Percentiles rank a stretch among this genome's conserved stretches.
Evolutionary conservation across 2,888 invertebrate species (phyloP).

Genomic region (Antitype chi): DNA sequence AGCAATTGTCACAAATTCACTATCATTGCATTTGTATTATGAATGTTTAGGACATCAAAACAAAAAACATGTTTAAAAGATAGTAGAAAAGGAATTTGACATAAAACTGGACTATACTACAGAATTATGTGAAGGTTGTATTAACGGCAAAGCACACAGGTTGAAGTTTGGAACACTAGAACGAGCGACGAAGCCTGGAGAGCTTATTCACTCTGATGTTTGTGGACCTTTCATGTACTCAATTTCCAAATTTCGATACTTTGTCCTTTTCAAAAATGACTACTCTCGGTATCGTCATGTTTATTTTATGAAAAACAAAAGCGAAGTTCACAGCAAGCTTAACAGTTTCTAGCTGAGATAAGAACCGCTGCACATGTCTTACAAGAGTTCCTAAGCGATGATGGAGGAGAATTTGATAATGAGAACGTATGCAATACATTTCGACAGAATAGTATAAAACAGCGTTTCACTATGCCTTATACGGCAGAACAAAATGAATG

Average conservation of each 20-base stretch:
- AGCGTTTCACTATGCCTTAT: neutral
- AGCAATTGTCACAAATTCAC: neutral
- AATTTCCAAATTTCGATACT: neutral
- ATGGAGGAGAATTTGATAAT: neutral
- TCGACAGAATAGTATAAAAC: neutral
- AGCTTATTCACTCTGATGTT: constrained; percentile 1
- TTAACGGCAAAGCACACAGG: neutral
- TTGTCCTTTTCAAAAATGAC: neutral
- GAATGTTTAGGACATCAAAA: neutral
- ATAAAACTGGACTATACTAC: neutral
- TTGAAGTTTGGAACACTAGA: neutral
- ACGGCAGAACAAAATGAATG: neutral
- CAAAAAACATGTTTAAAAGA: neutral
- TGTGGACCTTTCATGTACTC: neutral
- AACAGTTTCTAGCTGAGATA: neutral
- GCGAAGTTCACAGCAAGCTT: neutral
- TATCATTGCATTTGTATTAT: neutral
- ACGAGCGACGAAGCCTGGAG: neutral
- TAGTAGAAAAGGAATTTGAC: neutral
- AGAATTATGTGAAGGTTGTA: neutral
- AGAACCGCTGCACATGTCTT: neutral
- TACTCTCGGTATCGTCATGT: constrained; percentile 3
- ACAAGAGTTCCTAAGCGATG: neutral
- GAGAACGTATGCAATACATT: neutral
- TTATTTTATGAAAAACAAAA: neutral